Evolutionary conservation across 2,888 invertebrate genomes (phyloP).

Genomic region (Drosophila flavopinicola): DNA sequence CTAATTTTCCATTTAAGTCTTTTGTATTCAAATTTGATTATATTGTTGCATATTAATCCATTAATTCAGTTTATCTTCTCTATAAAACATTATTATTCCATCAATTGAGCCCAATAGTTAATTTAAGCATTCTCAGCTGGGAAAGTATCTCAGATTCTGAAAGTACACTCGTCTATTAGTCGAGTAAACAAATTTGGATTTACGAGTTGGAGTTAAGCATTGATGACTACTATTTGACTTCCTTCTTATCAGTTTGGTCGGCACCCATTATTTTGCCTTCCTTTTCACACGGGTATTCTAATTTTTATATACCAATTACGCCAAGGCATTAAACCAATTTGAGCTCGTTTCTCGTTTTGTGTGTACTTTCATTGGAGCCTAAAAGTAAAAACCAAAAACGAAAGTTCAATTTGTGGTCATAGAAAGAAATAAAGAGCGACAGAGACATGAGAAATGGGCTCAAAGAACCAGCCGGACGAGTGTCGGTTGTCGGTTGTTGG

Average conservation of each 20-base stretch:
- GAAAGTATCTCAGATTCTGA: no score
- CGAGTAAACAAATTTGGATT: conserved; percentile 21
- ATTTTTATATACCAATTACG: conserved; percentile 46
- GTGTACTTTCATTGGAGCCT: conserved; percentile 58
- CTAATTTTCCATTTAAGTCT: no score
- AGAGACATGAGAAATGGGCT: conserved; percentile 31
- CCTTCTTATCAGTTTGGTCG: conserved; percentile 19
- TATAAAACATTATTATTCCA: no score
- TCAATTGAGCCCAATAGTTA: no score
- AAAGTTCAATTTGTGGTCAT: conserved; percentile 65
- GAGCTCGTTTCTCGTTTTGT: conserved; percentile 47
- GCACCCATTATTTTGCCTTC: conserved; percentile 34
- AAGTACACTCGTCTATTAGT: no score
- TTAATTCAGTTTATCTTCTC: no score
- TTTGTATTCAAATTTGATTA: no score
- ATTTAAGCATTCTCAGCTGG: not conserved
- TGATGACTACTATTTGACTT: conserved; percentile 25
- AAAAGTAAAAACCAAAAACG: conserved; percentile 78
- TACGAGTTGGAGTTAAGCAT: conserved; percentile 25
- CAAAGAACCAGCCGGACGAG: conserved; percentile 28
- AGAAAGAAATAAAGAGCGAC: conserved; percentile 2
- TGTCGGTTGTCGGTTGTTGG: conserved; percentile 1
- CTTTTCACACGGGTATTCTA: conserved; percentile 45
- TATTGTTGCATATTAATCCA: no score
- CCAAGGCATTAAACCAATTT: conserved; percentile 22